phyloP scores from a whole-genome alignment of 2,113 vertebrate genomes.

The Orthochromis indermauri region DNA sequence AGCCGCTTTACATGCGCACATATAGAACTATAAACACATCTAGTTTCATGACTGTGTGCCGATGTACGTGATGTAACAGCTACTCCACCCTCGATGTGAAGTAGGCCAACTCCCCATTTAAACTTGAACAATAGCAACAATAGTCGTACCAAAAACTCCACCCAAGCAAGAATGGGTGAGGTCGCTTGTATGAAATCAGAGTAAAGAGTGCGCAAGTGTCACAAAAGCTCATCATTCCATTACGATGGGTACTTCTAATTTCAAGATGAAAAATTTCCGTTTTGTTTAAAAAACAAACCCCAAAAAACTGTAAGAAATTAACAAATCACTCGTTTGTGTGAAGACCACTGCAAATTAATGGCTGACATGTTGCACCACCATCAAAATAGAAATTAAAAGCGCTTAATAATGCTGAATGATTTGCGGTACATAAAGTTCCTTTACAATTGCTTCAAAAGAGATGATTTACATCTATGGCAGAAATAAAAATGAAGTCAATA shows the following conservation, averaged over 20 bases:
- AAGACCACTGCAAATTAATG: neutral
- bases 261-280: neutral
- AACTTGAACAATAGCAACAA: conserved; percentile 44
- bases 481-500: neutral
- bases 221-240: neutral
- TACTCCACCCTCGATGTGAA: conserved; percentile 37
- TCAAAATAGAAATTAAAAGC: neutral
- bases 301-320: no score
- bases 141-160: conserved; percentile 2
- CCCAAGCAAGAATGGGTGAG: conserved; percentile 7
- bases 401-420: neutral
- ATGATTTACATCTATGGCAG: neutral
- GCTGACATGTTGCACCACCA: neutral
- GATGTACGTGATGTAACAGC: conserved; percentile 33
- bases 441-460: neutral
- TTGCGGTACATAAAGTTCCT: neutral
- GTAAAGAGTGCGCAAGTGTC: neutral
- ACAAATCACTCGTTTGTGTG: neutral
- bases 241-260: neutral
- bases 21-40: neutral
- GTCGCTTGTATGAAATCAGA: neutral
- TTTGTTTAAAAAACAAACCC: neutral
- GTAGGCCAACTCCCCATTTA: conserved; percentile 29
- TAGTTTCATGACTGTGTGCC: neutral
- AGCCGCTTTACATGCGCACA: neutral